Evolutionary conservation across 2,113 vertebrate species (phyloP), one percentile per base, ranked within the genome.

Genomic region (Chroicocephalus ridibundus): DNA sequence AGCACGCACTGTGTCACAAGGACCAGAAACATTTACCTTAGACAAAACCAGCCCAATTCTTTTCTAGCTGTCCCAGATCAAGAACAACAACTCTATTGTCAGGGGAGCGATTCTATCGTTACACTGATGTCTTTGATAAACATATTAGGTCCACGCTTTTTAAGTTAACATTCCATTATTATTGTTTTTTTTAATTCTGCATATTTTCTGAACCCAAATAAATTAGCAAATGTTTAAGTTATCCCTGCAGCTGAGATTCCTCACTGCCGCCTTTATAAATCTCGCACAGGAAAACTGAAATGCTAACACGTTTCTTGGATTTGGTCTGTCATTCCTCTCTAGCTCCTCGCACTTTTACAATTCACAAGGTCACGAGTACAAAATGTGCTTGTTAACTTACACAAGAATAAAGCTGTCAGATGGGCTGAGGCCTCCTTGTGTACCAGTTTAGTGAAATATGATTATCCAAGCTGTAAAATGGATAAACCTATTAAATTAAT

Each of bases 401-500:
- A 91, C 94, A 92, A 94, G 96, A 96, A 96, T 97, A 97, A 97
- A 97, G 93, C 97, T 97, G 97, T 97, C 97, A 97, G 96, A 95
- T 95, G 83, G 88, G 94, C 86, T 93, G 90, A 95, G 94, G 94
- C 81, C 83, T 95, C 81, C 95, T 95, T 97, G 95, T 95, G 86
- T 97, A 96, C 96, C 94, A 87, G 95, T 95, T 97, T 97, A 93
- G 82, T 97, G 96, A 97, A 97, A 97, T 97, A 97, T 95, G 95
- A 97, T 97, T 94, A 96, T 96, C 87, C 81, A 76, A 96, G 92
- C 94, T 91, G 82, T 87, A 94, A 90, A 95, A 93, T 89, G 96
- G 87, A 95, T 86, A 93, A 91, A 90, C 78, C 87, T 94, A 71
- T 90, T 86, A 95, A 93, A 84, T 88, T 89, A 91, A 93, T 96